Conservation (phyloP, 2,888 invertebrate genomes). For the Hyposoter dolosus region DNA sequence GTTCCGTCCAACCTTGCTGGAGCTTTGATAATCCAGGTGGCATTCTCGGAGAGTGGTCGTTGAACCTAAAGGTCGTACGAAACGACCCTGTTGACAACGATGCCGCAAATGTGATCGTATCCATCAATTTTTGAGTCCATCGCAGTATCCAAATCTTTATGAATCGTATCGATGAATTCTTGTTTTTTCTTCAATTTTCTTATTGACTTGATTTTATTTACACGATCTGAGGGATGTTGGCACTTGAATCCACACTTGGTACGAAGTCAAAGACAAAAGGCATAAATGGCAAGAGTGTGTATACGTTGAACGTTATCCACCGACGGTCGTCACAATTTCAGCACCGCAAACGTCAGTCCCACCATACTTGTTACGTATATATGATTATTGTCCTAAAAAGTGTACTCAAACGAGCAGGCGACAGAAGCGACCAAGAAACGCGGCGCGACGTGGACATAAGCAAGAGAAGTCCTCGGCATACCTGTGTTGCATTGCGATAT, state of each 20-base stretch:
- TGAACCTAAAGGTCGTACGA: background rate
- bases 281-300: background rate
- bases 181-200: background rate
- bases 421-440: constrained; percentile 65
- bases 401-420: constrained; percentile 15
- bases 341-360: constrained; percentile 26
- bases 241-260: background rate
- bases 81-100: background rate
- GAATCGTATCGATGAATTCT: background rate
- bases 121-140: background rate
- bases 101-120: background rate
- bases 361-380: constrained; percentile 24
- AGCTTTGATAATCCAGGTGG: constrained; percentile 25
- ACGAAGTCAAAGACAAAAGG: background rate
- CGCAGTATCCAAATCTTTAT: background rate
- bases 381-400: constrained; percentile 36
- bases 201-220: background rate
- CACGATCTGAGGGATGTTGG: background rate
- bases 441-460: constrained; percentile 67
- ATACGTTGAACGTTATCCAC: background rate
- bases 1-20: constrained; percentile 34
- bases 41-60: background rate
- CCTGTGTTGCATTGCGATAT: constrained; percentile 80
- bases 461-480: constrained; percentile 72
- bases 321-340: constrained; percentile 36